Evolutionary conservation across 2,113 vertebrate genomes (phyloP), one percentile per base, ranked within the genome.

Genomic region (Meleagris gallopavo): DNA sequence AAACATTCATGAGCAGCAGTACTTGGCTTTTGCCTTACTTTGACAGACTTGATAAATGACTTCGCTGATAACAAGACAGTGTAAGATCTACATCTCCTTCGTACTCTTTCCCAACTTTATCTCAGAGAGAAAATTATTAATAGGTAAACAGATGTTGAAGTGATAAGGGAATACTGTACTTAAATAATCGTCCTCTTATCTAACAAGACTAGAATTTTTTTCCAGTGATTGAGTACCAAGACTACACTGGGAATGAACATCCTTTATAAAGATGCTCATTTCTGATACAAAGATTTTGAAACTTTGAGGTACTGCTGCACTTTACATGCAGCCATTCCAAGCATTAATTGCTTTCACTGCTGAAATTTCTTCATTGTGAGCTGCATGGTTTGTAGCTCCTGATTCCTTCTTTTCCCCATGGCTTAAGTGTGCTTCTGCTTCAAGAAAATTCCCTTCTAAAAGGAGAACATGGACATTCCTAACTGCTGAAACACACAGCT

Each of bases 11-110:
- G 5, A 50, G 78, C 65, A 55, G 57, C 62, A 64, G 5, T 0
- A 29, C 57, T n/a, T 3, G 46, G 8, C 3, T 43, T 19, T 0
- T 17, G 40, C 40, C 2, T 0, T 2, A 6, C 7, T 25, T 20
- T 7, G 40, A 32, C 10, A 65, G 3, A 43, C 19, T 12, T 32
- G 67, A 78, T 32, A 13, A 64, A 46, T 13, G 18, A 54, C 43
- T 45, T 43, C 15, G 16, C 32, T 41, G 36, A 12, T 27, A 72
- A 50, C 45, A 1, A 30, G 22, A 13, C 41, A 54, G 29, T 1
- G 11, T 13, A 8, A 17, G 40, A 45, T 3, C 55, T 83, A 48
- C 64, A 29, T 1, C 46, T 62, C 92, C 82, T 25, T 1, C 5
- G 4, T 30, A 11, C 25, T 73, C 46, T 36, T 11, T 19, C 29